Conservation (phyloP, 2,113 vertebrate species). For the Mesocricetus auratus region DNA sequence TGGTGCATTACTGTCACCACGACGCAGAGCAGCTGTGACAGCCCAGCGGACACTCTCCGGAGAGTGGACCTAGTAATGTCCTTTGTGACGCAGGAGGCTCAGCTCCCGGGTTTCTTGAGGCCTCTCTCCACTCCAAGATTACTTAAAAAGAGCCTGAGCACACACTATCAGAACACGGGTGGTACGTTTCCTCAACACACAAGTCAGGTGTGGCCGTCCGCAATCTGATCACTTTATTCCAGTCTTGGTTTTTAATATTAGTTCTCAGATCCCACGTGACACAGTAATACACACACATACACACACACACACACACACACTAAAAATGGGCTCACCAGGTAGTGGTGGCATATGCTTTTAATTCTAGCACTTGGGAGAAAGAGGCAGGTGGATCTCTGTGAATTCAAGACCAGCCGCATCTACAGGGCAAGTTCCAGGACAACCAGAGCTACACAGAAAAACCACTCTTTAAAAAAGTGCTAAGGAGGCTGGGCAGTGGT, state of each 20-base stretch:
- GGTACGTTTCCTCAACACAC: neutral
- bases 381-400: neutral
- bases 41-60: neutral
- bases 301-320: neutral
- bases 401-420: neutral
- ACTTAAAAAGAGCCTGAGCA: neutral
- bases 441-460: neutral
- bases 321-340: neutral
- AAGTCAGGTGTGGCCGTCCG: neutral
- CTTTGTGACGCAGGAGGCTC: neutral
- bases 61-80: neutral
- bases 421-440: neutral
- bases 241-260: neutral
- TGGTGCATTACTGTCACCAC: no score
- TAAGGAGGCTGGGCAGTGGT: no score
- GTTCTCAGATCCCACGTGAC: neutral
- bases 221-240: neutral
- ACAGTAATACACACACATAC: neutral
- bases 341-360: neutral
- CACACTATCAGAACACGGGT: neutral
- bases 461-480: neutral
- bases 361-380: neutral
- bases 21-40: neutral
- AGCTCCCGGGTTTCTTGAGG: neutral
- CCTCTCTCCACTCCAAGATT: neutral